Evolutionary conservation across 2,113 vertebrate genomes (phyloP).

Genomic region (Mesoclemmys tuberculata): DNA sequence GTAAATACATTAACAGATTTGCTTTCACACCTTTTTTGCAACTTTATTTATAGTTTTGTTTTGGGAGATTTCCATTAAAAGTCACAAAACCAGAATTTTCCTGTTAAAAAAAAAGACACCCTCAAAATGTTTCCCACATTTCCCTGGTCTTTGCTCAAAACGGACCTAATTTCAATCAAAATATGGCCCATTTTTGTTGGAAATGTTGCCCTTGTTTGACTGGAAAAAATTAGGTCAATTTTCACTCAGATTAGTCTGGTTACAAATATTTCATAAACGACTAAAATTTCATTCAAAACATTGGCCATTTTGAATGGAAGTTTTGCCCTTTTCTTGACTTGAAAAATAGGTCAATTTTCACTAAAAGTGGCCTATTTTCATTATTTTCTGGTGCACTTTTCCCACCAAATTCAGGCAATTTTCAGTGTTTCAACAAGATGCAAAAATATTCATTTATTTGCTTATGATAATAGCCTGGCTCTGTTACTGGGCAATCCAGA

Average conservation of each 20-base stretch:
- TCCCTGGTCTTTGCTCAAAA: constrained; percentile 56
- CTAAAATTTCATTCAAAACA: neutral
- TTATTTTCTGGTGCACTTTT: neutral
- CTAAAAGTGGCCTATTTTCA: neutral
- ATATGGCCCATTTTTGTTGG: neutral
- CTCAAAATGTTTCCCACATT: constrained; percentile 17
- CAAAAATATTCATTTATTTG: neutral
- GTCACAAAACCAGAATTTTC: constrained; percentile 44
- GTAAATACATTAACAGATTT: neutral
- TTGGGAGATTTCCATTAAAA: constrained; percentile 43
- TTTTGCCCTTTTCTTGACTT: neutral
- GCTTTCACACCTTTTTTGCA: neutral
- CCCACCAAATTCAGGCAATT: neutral
- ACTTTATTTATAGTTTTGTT: neutral
- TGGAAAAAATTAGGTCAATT: constrained; percentile 54
- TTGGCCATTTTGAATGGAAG: neutral
- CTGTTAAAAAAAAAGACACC: neutral
- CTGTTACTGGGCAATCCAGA: neutral
- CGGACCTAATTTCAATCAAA: constrained; percentile 52
- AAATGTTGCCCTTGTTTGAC: neutral
- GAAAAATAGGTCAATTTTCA: constrained; percentile 46
- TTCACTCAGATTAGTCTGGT: constrained; percentile 43
- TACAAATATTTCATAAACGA: constrained; percentile 13
- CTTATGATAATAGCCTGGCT: neutral
- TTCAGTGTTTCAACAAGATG: neutral